A percentile compares a stretch with the other conserved stretches of the same genome.
phyloP scores from a whole-genome alignment of 2,113 vertebrate species.

The Naja naja region DNA sequence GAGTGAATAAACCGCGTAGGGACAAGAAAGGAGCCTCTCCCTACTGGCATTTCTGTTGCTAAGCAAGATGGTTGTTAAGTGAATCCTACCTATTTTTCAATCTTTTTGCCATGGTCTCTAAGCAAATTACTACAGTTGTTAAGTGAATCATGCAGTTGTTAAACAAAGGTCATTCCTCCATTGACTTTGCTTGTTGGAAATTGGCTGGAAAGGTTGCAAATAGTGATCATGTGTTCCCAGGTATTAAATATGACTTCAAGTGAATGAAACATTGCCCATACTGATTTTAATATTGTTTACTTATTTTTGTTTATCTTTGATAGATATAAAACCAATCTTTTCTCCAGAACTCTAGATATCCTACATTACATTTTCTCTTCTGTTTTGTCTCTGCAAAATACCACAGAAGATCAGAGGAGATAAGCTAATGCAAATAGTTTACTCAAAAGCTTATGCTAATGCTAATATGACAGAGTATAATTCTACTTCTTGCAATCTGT shows the following conservation, averaged over 20 bases:
- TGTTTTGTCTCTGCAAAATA: not conserved
- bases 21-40: no score
- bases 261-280: not conserved
- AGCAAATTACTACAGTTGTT: not conserved
- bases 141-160: not conserved
- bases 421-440: constrained; percentile 5
- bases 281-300: not conserved
- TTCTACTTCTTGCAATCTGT: not conserved
- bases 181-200: not conserved
- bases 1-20: no score
- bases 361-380: not conserved
- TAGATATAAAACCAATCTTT: not conserved
- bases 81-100: not conserved
- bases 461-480: not conserved
- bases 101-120: not conserved
- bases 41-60: not conserved
- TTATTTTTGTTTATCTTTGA: not conserved
- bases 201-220: not conserved
- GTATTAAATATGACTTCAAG: not conserved
- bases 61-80: not conserved
- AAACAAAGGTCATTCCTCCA: not conserved
- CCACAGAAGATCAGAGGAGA: not conserved
- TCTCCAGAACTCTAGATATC: not conserved
- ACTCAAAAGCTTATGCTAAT: not conserved
- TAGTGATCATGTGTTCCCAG: not conserved